Conservation (phyloP, 2,888 invertebrate genomes). For the Conistra vaccinii region DNA sequence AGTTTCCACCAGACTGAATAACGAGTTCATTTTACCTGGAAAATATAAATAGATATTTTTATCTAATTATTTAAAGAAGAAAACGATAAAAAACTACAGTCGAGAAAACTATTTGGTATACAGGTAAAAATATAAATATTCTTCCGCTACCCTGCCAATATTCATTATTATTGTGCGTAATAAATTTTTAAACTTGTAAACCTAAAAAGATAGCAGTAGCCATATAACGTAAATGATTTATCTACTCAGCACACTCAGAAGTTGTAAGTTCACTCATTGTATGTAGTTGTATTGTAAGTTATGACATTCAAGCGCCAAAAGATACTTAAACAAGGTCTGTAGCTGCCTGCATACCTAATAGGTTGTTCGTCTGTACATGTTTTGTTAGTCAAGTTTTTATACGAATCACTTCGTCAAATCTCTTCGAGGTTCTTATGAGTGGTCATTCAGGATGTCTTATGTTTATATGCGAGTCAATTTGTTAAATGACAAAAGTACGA, state of each 20-base stretch:
- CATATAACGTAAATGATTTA: not conserved
- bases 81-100: not conserved
- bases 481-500: not conserved
- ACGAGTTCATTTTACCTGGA: conserved; percentile 87
- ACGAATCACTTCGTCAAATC: not conserved
- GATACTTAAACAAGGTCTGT: too few species aligned
- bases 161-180: not conserved
- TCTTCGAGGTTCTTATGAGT: not conserved
- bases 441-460: not conserved
- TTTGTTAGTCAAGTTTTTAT: conserved; percentile 3
- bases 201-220: too few species aligned
- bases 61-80: not conserved
- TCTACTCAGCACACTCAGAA: not conserved
- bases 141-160: not conserved
- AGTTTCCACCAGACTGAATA: conserved; percentile 87
- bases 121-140: not conserved
- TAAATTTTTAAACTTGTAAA: not conserved
- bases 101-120: not conserved
- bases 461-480: not conserved
- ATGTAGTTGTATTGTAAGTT: too few species aligned
- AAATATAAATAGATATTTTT: not conserved
- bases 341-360: not conserved
- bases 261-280: too few species aligned
- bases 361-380: not conserved
- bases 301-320: too few species aligned